Percentiles rank a stretch among this genome's conserved stretches.
Conservation (phyloP, 2,113 vertebrate species). For the Saccopteryx bilineata region DNA sequence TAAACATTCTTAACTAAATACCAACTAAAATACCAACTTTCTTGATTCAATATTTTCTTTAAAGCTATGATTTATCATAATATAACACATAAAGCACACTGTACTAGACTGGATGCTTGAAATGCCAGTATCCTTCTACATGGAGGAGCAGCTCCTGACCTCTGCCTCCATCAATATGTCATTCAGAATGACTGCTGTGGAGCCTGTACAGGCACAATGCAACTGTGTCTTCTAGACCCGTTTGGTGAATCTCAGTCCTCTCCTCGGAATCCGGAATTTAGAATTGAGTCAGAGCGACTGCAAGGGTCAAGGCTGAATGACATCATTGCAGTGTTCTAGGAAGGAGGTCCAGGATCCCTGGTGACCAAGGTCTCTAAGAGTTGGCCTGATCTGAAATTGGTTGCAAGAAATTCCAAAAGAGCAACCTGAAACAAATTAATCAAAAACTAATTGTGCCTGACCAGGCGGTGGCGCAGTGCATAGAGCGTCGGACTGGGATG, state of each 20-base stretch:
- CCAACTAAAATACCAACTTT: background rate
- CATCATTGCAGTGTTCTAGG: background rate
- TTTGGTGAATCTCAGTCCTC: background rate
- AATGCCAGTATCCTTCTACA: background rate
- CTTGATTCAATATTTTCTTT: conserved; percentile 20
- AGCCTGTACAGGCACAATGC: background rate
- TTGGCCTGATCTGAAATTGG: background rate
- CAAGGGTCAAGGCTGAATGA: background rate
- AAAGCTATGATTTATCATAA: background rate
- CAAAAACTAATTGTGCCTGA: background rate
- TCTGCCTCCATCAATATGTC: background rate
- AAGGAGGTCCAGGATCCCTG: background rate
- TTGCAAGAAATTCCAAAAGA: conserved; percentile 35
- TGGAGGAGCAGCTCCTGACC: background rate
- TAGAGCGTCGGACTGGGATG: too few relatives aligned
- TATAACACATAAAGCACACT: background rate
- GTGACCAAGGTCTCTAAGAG: background rate
- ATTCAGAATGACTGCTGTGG: background rate
- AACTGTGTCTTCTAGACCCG: background rate
- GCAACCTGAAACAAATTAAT: background rate
- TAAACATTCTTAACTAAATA: background rate
- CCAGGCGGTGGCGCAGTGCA: too few relatives aligned
- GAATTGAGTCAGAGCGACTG: background rate
- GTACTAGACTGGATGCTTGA: background rate
- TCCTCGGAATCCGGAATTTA: background rate